Evolutionary conservation across 2,888 invertebrate genomes (phyloP), one percentile per base, ranked within the genome.

Genomic region (Strigamia transsilvanica): DNA sequence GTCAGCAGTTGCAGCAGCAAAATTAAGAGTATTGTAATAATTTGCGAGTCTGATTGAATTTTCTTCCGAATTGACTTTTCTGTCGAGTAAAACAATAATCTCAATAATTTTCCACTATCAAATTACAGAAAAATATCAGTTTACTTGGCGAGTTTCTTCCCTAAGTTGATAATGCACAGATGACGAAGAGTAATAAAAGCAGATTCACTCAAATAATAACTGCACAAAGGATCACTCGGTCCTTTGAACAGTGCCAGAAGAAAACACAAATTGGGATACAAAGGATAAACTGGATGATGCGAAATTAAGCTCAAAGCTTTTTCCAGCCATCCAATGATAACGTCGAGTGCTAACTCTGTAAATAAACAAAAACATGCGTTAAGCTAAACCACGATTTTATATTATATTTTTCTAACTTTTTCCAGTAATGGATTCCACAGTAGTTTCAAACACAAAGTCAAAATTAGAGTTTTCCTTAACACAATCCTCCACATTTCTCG

Each of bases 111-210:
- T 10, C 3, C 6, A 51, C 2, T 18, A 51, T n/a, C 13, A 51
- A 51, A 51, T 18, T 51, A 51, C 4, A 4, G 18, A n/a, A 51
- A 51, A 51, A 18, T n/a, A n/a, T 51, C n/a, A 34, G 7, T n/a
- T 51, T 51, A 51, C 51, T 51, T 51, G 51, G 51, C 2, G 18
- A 77, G 34, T 77, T 77, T 77, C n/a, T 77, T 77, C n/a, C 77
- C 77, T 34, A 77, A 34, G n/a, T 77, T 77, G 5, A 77, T 77
- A 77, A 77, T 34, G 32, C 32, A 32, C n/a, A 5, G 77, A 23
- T 77, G 27, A 34, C 77, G 77, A 77, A 77, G 77, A 6, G 77
- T 23, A n/a, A 77, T 34, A 23, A 77, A 77, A 2, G 23, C 9
- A 1, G 27, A 23, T 77, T 77, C 77, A 27, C 32, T 77, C 6